Percentiles rank a stretch among this genome's conserved stretches.
These are phyloP conservation scores for Trematocara variabile DNA, from an alignment of 2,113 vertebrate genomes.

Conservation along the genomic window DNA sequence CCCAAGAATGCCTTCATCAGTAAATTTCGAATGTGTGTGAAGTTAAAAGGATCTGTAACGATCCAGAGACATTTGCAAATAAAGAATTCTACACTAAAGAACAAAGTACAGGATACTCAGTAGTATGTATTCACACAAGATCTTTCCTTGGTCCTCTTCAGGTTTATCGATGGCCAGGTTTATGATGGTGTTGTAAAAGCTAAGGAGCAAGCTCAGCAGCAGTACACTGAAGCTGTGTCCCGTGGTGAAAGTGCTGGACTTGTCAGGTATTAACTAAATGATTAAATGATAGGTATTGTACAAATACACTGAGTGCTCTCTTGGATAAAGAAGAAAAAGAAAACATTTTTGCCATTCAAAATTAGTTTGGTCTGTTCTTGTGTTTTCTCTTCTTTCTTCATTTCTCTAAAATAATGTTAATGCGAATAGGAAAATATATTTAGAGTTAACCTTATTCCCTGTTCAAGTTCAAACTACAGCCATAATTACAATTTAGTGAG, in stretches of 20 bases:
- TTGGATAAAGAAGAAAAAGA: conserved; percentile 67
- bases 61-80: neutral
- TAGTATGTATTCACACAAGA: rapidly evolving
- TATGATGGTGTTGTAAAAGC: conserved; percentile 89
- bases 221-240: conserved; percentile 85
- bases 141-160: conserved; percentile 25
- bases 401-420: too few relatives aligned
- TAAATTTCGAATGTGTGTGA: conserved; percentile 88
- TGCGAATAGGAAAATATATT: rapidly evolving
- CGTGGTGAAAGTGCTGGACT: conserved; percentile 87
- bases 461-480: rapidly evolving
- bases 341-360: conserved; percentile 52
- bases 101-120: rapidly evolving
- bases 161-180: conserved; percentile 80
- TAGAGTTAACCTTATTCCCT: neutral
- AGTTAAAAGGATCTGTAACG: rapidly evolving
- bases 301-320: rapidly evolving
- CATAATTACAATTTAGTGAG: neutral
- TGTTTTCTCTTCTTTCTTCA: too few relatives aligned
- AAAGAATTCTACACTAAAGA: rapidly evolving
- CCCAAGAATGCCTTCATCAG: conserved; percentile 94
- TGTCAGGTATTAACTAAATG: conserved; percentile 76
- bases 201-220: conserved; percentile 83
- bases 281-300: neutral
- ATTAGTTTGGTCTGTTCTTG: neutral